These are phyloP conservation scores for Pantherophis vulpinus DNA, from an alignment of 2,797 vertebrate genomes.

Conservation along the genomic window DNA sequence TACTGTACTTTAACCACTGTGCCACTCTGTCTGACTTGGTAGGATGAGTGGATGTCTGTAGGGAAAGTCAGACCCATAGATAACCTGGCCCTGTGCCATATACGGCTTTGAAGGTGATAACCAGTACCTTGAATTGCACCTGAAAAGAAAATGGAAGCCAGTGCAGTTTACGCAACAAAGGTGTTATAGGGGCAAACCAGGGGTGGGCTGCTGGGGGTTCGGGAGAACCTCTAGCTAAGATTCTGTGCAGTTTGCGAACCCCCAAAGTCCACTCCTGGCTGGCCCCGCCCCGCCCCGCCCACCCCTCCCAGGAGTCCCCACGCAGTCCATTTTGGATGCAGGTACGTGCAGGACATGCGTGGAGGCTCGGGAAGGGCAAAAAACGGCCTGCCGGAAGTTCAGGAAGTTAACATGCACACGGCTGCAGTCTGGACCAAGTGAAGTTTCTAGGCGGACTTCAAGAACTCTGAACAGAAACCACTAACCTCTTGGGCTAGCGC, in stretches of 20 bases:
- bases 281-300: accelerated
- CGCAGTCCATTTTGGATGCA: no score
- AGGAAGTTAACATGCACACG: not conserved
- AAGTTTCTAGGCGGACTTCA: not conserved
- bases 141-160: not conserved
- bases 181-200: not conserved
- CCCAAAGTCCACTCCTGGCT: no score
- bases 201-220: no score
- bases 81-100: not conserved
- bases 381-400: no score
- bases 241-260: no score
- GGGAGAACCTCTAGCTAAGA: no score
- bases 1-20: not conserved
- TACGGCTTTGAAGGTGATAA: not conserved
- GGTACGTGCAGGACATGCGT: no score
- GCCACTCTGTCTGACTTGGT: not conserved
- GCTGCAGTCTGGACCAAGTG: not conserved
- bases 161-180: not conserved
- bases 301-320: no score
- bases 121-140: not conserved
- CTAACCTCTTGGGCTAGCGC: not conserved
- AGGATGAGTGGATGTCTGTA: not conserved
- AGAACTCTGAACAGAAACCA: not conserved
- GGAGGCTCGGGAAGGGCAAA: no score
- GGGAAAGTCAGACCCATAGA: not conserved